Percentiles rank a stretch among this genome's conserved stretches.
Conservation (phyloP, 2,888 invertebrate species). For the Yponomeuta malinellus region DNA sequence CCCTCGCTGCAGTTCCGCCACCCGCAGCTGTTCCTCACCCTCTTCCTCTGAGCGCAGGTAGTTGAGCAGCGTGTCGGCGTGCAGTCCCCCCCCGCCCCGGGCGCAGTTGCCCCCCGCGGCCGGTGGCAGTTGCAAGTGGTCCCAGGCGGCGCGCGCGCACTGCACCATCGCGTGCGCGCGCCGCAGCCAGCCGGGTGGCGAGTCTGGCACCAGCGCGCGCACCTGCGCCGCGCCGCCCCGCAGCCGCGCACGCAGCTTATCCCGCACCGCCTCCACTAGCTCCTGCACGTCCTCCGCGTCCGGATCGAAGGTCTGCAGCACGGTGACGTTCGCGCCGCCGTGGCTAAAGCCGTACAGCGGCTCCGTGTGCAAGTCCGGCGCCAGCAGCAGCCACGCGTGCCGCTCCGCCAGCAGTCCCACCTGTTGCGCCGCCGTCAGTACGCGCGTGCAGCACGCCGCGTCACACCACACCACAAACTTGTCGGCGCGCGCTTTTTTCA, state of each 20-base stretch:
- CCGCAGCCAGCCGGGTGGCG: slow-evolving; percentile 35
- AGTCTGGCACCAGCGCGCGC: slow-evolving; percentile 20
- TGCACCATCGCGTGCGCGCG: slow-evolving; percentile 38
- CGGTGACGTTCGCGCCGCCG: slow-evolving; percentile 61
- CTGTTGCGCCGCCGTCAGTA: slow-evolving; percentile 61
- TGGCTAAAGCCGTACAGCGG: slow-evolving; percentile 47
- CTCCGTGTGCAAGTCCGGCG: slow-evolving; percentile 53
- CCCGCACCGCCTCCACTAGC: slow-evolving; percentile 15
- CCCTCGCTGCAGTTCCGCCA: slow-evolving; percentile 51
- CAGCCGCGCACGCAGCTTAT: neutral
- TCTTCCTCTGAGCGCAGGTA: slow-evolving; percentile 50
- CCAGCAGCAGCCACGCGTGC: slow-evolving; percentile 49
- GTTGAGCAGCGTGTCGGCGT: slow-evolving; percentile 62
- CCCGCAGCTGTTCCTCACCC: slow-evolving; percentile 37
- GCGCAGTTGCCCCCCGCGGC: slow-evolving; percentile 32
- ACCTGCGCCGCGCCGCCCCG: slow-evolving; percentile 17
- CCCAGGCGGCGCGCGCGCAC: slow-evolving; percentile 26
- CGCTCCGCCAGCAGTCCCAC: slow-evolving; percentile 54
- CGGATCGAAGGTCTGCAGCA: neutral
- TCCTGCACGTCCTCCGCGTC: slow-evolving; percentile 12
- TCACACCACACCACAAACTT: slow-evolving; percentile 53
- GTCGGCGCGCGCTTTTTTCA: slow-evolving; percentile 48
- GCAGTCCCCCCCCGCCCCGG: slow-evolving; percentile 45
- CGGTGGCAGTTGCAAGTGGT: slow-evolving; percentile 28
- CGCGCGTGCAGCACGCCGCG: slow-evolving; percentile 45